Evolutionary conservation across 2,888 invertebrate species (phyloP).

Genomic region (Melangyna quadrimaculata): DNA sequence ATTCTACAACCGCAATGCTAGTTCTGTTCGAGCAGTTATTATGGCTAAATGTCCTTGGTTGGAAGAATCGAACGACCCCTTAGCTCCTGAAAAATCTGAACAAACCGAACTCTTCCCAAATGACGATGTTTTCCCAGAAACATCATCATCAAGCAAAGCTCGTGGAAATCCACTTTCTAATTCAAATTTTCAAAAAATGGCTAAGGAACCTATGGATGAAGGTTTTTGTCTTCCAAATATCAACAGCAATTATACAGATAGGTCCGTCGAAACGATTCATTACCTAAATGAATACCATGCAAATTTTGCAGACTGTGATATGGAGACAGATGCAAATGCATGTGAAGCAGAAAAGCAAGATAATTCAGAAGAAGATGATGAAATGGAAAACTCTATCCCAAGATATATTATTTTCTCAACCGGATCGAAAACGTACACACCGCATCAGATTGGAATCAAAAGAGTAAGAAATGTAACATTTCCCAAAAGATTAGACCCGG

Average conservation of each 20-base stretch:
- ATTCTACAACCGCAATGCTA: conserved; percentile 91
- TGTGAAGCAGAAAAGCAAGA: conserved; percentile 75
- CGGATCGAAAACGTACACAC: conserved; percentile 91
- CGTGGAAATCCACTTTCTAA: conserved; percentile 78
- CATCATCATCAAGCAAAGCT: conserved; percentile 53
- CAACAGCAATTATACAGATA: conserved; percentile 34
- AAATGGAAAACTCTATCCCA: conserved; percentile 85
- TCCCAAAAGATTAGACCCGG: conserved; percentile 86
- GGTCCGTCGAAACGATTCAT: conserved; percentile 81
- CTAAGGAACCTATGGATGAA: conserved; percentile 64
- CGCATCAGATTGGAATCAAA: conserved; percentile 92
- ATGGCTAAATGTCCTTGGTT: conserved; percentile 86
- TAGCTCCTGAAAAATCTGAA: conserved; percentile 60
- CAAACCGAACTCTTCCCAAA: background rate
- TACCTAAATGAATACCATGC: conserved; percentile 85
- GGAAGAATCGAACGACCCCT: conserved; percentile 77
- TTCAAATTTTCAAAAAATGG: conserved; percentile 74
- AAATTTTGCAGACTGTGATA: conserved; percentile 74
- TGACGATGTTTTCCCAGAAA: conserved; percentile 45
- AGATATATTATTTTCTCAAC: conserved; percentile 89
- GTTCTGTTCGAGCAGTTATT: conserved; percentile 89
- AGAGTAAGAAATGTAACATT: conserved; percentile 87
- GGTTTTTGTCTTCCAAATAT: conserved; percentile 74
- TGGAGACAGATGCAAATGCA: conserved; percentile 55
- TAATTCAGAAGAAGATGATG: conserved; percentile 82